Base-by-base conservation (phyloP, 92 coral and sea anemone genomes). In the Bergia puertoricense region DNA sequence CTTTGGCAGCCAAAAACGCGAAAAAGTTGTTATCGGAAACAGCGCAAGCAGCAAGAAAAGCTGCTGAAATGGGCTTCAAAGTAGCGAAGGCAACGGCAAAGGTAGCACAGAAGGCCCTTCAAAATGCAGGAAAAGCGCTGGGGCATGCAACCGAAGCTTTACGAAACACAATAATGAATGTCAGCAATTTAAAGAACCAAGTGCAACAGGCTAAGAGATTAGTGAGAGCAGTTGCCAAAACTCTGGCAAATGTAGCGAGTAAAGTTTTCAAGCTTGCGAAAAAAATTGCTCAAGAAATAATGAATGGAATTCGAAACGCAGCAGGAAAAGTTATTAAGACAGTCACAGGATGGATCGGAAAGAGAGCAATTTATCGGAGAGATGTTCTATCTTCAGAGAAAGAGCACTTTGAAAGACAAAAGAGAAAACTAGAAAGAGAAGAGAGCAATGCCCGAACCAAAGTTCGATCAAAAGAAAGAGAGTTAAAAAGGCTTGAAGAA, bases 331-430 rank as follows among this genome's bases (percentile, higher is more conserved):
- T 92, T 20, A 30, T 72, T 10, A 90, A 92, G 66, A 39, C 20
- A 8, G 0, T 92, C 11, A 10, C 83, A 46, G 92, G 92, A 10
- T 69, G 90, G 85, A 5, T 92, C 14, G 94, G 92, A 16, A 92
- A 92, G 67, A 85, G 94, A 37, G 56, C 89, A 56, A 87, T 90
- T 38, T 82, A 90, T 77, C 90, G 94, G 5, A 88, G 94, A 13
- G 88, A 91, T n/a, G 90, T 81, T 0, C 76, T 90, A 20, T 5
- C 3, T 1, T 8, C 76, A 16, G 80, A 81, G 39, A 90, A 87
- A 79, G 56, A 77, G 6, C 39, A 69, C 13, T 69, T 23, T 37
- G 86, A 90, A 77, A n/a, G 74, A 38, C 51, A 36, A 81, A 82
- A 87, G 54, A 9, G 18, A 2, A 51, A 81, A 54, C 85, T 91